These are phyloP conservation scores for Liopterus haemorrhoidalis DNA, from an alignment of 2,888 invertebrate genomes.

Conservation along the genomic window DNA sequence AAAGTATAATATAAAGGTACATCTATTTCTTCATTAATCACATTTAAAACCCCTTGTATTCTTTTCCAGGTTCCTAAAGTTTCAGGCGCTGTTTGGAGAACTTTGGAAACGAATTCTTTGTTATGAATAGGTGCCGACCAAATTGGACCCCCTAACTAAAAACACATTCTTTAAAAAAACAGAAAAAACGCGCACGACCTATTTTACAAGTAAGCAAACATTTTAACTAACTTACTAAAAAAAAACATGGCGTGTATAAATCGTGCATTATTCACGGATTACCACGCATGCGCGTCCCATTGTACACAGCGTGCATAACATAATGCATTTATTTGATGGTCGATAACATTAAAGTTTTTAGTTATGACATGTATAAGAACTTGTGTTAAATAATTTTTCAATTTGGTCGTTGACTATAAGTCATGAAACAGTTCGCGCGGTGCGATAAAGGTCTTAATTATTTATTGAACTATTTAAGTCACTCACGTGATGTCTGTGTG, in stretches of 20 bases:
- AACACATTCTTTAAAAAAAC: conserved; percentile 23
- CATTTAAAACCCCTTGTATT: conserved; percentile 71
- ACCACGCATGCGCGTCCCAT: too few relatives aligned
- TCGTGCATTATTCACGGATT: too few relatives aligned
- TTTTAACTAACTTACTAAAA: too few relatives aligned
- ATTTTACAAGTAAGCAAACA: conserved; percentile 11
- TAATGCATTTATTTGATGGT: too few relatives aligned
- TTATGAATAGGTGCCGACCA: conserved; percentile 88
- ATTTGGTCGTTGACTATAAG: too few relatives aligned
- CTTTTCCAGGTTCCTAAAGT: conserved; percentile 66
- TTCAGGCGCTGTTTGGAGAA: conserved; percentile 50
- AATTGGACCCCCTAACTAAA: conserved; percentile 85
- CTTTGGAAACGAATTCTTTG: conserved; percentile 62
- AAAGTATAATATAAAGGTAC: conserved; percentile 82
- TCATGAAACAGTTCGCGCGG: too few relatives aligned
- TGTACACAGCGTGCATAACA: too few relatives aligned
- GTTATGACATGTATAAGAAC: conserved; percentile 10
- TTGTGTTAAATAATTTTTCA: conserved; percentile 9
- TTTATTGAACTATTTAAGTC: conserved; percentile 10
- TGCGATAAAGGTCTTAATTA: not conserved
- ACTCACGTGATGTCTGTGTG: conserved; percentile 65
- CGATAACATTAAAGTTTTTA: conserved; percentile 4
- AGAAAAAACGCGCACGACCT: conserved; percentile 12
- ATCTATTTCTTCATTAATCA: conserved; percentile 75
- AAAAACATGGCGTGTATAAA: too few relatives aligned